A percentile compares a stretch with the other conserved stretches of the same genome.
Conservation (phyloP, 2,113 vertebrate species). For the Xenus cinereus region DNA sequence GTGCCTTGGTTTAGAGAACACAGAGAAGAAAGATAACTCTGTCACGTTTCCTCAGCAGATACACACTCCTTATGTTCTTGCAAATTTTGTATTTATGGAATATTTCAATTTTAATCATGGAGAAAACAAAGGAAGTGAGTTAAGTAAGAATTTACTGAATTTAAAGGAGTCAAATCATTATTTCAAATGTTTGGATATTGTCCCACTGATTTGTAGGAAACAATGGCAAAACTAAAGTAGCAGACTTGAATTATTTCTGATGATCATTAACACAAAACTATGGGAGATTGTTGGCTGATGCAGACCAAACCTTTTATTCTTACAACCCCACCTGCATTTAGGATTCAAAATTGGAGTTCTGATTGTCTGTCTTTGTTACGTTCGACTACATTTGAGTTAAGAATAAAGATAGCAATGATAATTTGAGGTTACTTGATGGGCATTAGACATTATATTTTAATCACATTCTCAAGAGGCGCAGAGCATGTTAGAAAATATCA, state of each 20-base stretch:
- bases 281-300: background rate
- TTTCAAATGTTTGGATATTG: background rate
- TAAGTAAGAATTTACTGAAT: background rate
- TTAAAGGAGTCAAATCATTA: background rate
- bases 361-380: background rate
- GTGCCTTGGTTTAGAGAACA: background rate
- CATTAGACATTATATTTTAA: background rate
- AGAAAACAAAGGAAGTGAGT: background rate
- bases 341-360: background rate
- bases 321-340: background rate
- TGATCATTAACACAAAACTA: background rate
- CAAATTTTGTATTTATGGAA: background rate
- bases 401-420: background rate
- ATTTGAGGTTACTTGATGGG: background rate
- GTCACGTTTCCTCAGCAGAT: background rate
- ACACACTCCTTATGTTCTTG: background rate
- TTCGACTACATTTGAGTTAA: background rate
- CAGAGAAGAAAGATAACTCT: background rate
- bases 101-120: background rate
- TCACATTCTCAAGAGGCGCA: background rate
- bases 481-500: background rate
- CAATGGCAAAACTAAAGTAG: background rate
- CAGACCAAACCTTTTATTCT: background rate
- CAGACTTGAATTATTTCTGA: background rate
- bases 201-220: background rate